Conservation (phyloP, 2,113 vertebrate genomes). For the Narcine bancroftii region DNA sequence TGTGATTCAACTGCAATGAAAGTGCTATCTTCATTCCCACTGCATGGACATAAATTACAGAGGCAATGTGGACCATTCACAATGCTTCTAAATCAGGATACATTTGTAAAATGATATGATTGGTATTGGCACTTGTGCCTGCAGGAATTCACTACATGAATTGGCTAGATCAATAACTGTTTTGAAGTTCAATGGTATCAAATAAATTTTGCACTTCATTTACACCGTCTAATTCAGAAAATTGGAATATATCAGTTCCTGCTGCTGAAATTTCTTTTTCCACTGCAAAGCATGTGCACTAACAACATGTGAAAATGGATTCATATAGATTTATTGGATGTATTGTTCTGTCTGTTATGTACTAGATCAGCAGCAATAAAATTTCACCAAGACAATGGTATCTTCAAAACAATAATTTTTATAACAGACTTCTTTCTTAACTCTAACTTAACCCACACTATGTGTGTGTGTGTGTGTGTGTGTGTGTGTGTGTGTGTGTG, state of each 20-base stretch:
- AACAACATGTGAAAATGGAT: not conserved
- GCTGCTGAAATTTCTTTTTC: not conserved
- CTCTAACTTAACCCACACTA: no score
- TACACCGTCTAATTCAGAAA: not conserved
- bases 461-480: no score
- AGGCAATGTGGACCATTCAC: not conserved
- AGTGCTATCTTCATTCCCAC: not conserved
- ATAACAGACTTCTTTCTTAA: no score
- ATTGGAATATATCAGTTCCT: not conserved
- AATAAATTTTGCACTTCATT: not conserved
- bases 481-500: no score
- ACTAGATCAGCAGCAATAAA: no score
- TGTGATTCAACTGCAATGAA: not conserved
- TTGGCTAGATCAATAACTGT: not conserved
- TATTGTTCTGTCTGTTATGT: no score
- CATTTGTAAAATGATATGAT: not conserved
- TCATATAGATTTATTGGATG: no score
- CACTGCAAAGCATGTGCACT: not conserved
- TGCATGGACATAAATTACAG: not conserved
- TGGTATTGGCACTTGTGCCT: conserved; percentile 6
- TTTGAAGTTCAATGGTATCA: not conserved
- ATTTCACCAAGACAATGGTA: no score
- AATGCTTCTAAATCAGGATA: not conserved
- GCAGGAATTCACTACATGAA: not conserved
- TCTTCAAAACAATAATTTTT: no score